Evolutionary conservation across 2,797 vertebrate genomes (phyloP).

Genomic region (Semaprochilodus insignis): DNA sequence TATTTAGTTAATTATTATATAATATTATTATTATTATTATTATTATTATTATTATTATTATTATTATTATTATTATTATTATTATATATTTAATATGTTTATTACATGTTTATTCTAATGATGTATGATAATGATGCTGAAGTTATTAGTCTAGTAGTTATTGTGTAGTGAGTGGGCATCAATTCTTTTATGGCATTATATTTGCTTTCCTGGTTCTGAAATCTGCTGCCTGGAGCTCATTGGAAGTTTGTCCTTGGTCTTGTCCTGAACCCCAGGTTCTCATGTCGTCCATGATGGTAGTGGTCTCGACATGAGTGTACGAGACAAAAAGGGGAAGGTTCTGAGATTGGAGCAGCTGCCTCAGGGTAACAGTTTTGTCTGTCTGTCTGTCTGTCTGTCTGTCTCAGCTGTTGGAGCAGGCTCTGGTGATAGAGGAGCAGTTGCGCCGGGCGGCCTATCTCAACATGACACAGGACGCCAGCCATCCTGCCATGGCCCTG

Average conservation of each 20-base stretch:
- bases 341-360: background rate
- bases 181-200: background rate
- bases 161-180: no score
- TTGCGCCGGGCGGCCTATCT: constrained; percentile 93
- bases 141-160: no score
- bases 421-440: constrained; percentile 98
- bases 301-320: background rate
- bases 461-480: constrained; percentile 97
- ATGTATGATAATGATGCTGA: no score
- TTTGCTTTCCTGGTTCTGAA: background rate
- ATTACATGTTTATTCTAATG: no score
- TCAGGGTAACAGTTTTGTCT: no score
- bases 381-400: background rate
- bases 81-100: no score
- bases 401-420: constrained; percentile 92
- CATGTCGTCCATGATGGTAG: background rate
- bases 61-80: no score
- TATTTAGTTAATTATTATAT: no score
- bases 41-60: no score
- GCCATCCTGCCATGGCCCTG: constrained; percentile 94
- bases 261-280: background rate
- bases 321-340: background rate
- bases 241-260: background rate
- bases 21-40: no score
- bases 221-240: background rate